Evolutionary conservation across 1,140 invertebrate species (phyloP), one percentile per base, ranked within the genome.

Genomic region (Apis florea): DNA sequence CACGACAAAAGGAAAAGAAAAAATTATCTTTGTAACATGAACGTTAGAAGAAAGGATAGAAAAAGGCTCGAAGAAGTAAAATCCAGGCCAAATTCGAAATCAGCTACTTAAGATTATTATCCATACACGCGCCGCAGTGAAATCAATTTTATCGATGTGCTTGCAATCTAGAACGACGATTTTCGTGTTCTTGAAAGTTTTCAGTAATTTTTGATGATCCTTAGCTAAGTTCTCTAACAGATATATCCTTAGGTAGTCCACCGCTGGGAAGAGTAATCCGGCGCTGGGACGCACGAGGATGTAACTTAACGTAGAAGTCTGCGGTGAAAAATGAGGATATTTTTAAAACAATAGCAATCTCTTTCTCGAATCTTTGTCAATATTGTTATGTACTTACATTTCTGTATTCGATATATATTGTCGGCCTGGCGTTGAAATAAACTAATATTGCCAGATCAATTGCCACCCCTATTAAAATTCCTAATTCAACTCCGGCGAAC

Each of bases 401-500:
- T 85, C 95, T 95, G 40, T 91, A 93, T 84, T 95, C 94, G 53
- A 96, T 92, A 72, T 94, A 85, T 54, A 97, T 94, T 77, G 95
- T 95, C 19, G 98, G 97, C 89, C 96, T 94, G 5, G 97, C 96
- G 86, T 96, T 95, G 79, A 96, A 96, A 90, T 97, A 97, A 6
- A 98, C 93, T n/a, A 98, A 91, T 82, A 98, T 95, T 8, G 96
- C 84, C 0, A 98, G 91, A 89, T 98, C 97, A 13, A 98, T 93
- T 1, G 93, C 93, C n/a, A 98, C 95, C 19, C 98, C 98, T 89
- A 97, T 95, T 21, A 98, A 91, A 88, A 98, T 97, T 21, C 98
- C 98, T 85, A 96, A 95, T 94, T 98, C 97, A 6, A 98, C 94
- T 11, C 97, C 97, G 82, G 97, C 92, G 24, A 96, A 94, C 1